Conservation (phyloP, 2,888 invertebrate species). For the Scrobipalpa costella region DNA sequence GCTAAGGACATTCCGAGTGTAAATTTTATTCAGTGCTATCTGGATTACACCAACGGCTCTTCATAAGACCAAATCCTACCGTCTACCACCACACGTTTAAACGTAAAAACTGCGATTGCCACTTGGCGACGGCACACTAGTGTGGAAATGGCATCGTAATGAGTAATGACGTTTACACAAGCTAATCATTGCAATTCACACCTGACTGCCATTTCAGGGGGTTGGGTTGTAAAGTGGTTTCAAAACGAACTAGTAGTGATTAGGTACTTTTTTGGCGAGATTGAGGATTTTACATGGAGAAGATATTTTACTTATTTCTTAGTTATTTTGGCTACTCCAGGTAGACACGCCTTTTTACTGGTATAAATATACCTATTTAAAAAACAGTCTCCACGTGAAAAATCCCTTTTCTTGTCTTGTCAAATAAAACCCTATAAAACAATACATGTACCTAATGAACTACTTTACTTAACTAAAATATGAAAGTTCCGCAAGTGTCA, state of each 20-base stretch:
- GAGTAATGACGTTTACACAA: constrained; percentile 18
- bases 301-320: too few relatives aligned
- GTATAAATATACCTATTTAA: too few relatives aligned
- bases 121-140: constrained; percentile 10
- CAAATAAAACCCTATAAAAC: too few relatives aligned
- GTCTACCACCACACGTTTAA: background rate
- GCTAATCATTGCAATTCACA: constrained; percentile 14
- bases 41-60: background rate
- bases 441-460: too few relatives aligned
- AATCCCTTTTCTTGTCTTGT: too few relatives aligned
- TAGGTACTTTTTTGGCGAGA: background rate
- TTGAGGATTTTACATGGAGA: background rate
- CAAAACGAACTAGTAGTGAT: background rate
- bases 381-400: too few relatives aligned
- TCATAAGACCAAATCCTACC: constrained; percentile 6
- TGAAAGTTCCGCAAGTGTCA: background rate
- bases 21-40: background rate
- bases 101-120: background rate
- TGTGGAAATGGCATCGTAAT: constrained; percentile 20
- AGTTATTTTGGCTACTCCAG: too few relatives aligned
- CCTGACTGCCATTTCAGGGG: background rate
- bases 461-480: too few relatives aligned
- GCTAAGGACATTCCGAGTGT: too few relatives aligned
- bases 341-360: too few relatives aligned
- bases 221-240: constrained; percentile 7